A percentile compares a stretch with the other conserved stretches of the same genome.
Evolutionary conservation across 1,140 invertebrate genomes (phyloP).

Genomic region (Yoshiicerus persimilis): DNA sequence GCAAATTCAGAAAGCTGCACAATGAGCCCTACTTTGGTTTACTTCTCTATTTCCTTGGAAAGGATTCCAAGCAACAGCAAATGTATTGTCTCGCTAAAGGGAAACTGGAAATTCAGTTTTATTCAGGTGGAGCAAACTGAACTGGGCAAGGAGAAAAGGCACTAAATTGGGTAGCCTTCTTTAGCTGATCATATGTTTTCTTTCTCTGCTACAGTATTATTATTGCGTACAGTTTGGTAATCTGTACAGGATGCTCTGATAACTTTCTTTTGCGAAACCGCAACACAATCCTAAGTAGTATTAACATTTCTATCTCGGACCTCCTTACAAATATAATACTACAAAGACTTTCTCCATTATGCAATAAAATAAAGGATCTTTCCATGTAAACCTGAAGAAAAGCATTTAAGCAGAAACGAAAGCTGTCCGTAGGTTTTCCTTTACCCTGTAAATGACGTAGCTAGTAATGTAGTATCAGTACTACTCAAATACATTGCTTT

Average conservation of each 20-base stretch:
- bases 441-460: neutral
- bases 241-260: neutral
- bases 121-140: neutral
- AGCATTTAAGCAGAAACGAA: neutral
- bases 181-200: neutral
- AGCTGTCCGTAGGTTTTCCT: neutral
- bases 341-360: neutral
- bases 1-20: neutral
- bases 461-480: neutral
- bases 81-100: neutral
- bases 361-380: neutral
- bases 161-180: neutral
- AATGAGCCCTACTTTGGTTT: neutral
- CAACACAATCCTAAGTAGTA: neutral
- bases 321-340: neutral
- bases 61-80: neutral
- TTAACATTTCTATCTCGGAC: neutral
- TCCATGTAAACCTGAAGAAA: neutral
- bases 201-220: neutral
- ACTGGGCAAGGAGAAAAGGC: neutral
- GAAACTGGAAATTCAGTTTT: neutral
- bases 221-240: neutral
- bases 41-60: neutral
- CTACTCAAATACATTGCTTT: neutral
- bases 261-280: neutral